phyloP scores from a whole-genome alignment of 2,113 vertebrate genomes.

The Neogale vison region DNA sequence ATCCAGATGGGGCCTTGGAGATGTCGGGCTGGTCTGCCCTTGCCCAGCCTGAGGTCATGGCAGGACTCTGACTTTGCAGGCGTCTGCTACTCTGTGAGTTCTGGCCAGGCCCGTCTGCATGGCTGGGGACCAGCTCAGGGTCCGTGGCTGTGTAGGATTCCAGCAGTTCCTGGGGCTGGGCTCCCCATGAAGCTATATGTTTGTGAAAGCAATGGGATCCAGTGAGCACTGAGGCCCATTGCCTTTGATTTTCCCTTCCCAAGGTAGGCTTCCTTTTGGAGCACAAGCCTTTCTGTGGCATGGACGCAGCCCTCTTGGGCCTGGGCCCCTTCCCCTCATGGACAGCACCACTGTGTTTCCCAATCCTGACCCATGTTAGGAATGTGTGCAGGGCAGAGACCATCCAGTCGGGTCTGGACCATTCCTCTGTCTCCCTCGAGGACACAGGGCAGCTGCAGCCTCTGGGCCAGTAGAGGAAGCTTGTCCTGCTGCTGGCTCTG shows the following conservation, averaged over 20 bases:
- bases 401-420: neutral
- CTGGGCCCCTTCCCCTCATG: neutral
- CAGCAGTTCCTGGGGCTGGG: neutral
- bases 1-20: neutral
- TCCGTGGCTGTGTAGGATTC: neutral
- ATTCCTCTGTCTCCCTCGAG: neutral
- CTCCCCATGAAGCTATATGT: neutral
- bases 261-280: neutral
- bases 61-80: neutral
- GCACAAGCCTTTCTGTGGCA: fast-evolving
- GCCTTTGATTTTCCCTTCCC: neutral
- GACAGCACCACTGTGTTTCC: neutral
- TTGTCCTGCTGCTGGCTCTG: neutral
- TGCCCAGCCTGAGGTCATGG: neutral
- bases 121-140: neutral
- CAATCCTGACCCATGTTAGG: neutral
- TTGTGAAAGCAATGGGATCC: neutral
- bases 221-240: neutral
- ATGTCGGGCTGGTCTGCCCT: neutral
- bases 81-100: neutral
- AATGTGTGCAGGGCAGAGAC: neutral
- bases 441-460: neutral
- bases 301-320: fast-evolving
- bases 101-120: too few species aligned
- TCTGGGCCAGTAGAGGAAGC: neutral